Evolutionary conservation across 2,113 vertebrate genomes (phyloP).

Genomic region (Oncorhynchus gorbuscha): DNA sequence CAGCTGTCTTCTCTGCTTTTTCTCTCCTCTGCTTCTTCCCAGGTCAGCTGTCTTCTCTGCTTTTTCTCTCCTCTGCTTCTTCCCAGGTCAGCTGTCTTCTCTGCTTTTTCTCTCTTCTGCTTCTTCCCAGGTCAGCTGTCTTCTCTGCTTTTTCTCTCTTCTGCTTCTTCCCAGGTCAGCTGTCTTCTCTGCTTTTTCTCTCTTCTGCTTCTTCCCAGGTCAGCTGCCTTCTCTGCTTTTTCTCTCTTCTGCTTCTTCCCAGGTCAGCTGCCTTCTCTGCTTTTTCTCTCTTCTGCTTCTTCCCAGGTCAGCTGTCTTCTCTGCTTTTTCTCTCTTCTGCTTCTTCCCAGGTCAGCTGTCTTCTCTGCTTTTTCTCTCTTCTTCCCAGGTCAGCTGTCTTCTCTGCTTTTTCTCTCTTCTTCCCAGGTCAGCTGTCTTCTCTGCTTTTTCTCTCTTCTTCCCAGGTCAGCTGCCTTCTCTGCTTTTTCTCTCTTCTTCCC

Average conservation of each 20-base stretch:
- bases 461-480: constrained; percentile 4
- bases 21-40: neutral
- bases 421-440: constrained; percentile 1
- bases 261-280: constrained; percentile 6
- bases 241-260: neutral
- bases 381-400: constrained; percentile 2
- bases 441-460: neutral
- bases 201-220: neutral
- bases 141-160: neutral
- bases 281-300: too few relatives aligned
- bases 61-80: too few relatives aligned
- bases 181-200: neutral
- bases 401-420: neutral
- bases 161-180: neutral
- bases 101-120: neutral
- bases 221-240: neutral
- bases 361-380: neutral
- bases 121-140: constrained; percentile 6
- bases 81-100: constrained; percentile 3
- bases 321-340: neutral
- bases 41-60: constrained; percentile 5
- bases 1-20: constrained; percentile 1
- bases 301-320: constrained; percentile 5
- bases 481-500: neutral
- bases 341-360: constrained; percentile 4